A percentile compares a stretch with the other conserved stretches of the same genome.
These are phyloP conservation scores for Branchellion lobata DNA, from an alignment of 2,888 invertebrate species.

Conservation along the genomic window DNA sequence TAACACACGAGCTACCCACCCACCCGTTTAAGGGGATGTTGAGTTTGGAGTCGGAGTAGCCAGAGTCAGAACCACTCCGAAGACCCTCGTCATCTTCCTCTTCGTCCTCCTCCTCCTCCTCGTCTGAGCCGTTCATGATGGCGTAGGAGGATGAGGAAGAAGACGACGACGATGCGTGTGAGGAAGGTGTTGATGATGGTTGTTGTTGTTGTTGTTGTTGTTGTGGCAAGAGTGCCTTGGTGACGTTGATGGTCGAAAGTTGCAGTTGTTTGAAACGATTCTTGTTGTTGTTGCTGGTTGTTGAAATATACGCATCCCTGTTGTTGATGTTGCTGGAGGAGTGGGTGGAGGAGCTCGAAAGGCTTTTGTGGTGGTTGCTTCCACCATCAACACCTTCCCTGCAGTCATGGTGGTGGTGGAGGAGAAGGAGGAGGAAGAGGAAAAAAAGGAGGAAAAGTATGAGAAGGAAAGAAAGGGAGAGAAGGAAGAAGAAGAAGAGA, in stretches of 20 bases:
- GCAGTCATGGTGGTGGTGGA: too few species aligned
- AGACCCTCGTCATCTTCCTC: slow-evolving; percentile 2
- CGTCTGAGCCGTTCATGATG: background rate
- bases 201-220: background rate
- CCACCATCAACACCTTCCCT: too few species aligned
- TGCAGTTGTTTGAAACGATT: background rate
- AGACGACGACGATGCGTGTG: background rate
- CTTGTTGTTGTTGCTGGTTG: background rate
- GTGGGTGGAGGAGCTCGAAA: background rate
- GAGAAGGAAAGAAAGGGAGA: too few species aligned
- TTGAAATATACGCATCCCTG: background rate
- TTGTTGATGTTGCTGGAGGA: background rate
- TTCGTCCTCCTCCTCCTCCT: background rate
- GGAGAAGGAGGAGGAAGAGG: too few species aligned
- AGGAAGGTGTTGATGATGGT: background rate
- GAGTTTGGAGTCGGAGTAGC: background rate
- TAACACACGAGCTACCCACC: too few species aligned
- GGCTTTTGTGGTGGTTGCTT: too few species aligned
- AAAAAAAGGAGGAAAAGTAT: too few species aligned
- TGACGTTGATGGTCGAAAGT: too few species aligned
- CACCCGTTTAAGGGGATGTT: too few species aligned
- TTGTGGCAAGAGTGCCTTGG: too few species aligned
- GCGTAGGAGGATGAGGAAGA: slow-evolving; percentile 2
- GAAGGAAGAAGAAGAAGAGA: too few species aligned
- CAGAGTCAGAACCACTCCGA: background rate